A percentile compares a stretch with the other conserved stretches of the same genome.
Evolutionary conservation across 2,797 vertebrate genomes (phyloP).

Genomic region (Anisognathus igniventris): DNA sequence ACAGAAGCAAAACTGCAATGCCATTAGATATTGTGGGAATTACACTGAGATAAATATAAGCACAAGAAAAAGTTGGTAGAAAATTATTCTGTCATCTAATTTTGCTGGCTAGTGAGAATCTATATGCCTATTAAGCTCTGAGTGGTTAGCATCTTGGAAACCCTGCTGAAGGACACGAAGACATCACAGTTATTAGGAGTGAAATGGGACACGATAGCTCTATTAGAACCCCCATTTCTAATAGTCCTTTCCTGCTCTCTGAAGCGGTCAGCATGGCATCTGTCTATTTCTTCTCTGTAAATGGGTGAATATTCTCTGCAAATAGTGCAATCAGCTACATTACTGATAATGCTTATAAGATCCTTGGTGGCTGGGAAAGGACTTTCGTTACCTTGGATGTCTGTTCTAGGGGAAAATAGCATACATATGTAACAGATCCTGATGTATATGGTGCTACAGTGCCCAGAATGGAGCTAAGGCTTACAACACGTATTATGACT

Average conservation of each 20-base stretch:
- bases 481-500: neutral
- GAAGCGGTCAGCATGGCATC: neutral
- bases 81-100: conserved; percentile 14
- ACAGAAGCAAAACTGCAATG: neutral
- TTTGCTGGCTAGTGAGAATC: neutral
- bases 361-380: neutral
- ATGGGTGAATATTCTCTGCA: neutral
- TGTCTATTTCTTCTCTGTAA: neutral
- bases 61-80: neutral
- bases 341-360: conserved; percentile 19
- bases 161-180: neutral
- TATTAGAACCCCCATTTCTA: conserved; percentile 3
- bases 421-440: neutral
- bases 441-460: neutral
- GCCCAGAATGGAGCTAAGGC: neutral
- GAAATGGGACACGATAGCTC: neutral
- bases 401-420: neutral
- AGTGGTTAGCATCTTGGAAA: neutral
- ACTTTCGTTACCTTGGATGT: neutral
- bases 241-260: neutral
- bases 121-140: neutral
- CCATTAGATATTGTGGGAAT: neutral
- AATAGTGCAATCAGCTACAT: neutral
- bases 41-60: conserved; percentile 7
- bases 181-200: neutral